phyloP scores from a whole-genome alignment of 2,797 vertebrate species.

The Parauchenoglanis punctatus region DNA sequence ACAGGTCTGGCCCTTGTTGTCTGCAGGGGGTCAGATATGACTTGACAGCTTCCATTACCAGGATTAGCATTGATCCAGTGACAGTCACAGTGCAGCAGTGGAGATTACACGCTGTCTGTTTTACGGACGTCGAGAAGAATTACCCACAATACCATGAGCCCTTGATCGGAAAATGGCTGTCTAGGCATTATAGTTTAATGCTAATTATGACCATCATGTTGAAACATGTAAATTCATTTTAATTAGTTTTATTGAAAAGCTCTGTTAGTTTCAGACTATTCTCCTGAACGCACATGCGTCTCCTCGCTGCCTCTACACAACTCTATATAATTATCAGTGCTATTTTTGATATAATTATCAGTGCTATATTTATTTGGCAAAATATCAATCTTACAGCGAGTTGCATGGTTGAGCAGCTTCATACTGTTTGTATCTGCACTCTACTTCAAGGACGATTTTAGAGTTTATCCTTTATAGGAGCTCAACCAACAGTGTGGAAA shows the following conservation, averaged over 20 bases:
- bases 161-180: neutral
- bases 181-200: neutral
- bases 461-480: neutral
- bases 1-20: conserved; percentile 18
- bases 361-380: neutral
- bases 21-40: conserved; percentile 28
- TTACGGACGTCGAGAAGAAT: conserved; percentile 8
- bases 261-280: neutral
- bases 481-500: neutral
- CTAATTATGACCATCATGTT: neutral
- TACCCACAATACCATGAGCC: neutral
- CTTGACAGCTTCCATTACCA: conserved; percentile 44
- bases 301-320: too few species aligned
- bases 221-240: neutral
- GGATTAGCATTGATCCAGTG: conserved; percentile 55
- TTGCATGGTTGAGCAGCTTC: neutral
- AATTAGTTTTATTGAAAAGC: neutral
- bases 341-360: too few species aligned
- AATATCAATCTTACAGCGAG: neutral
- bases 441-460: neutral
- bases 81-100: conserved; percentile 22
- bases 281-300: neutral
- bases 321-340: neutral
- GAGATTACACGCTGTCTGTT: conserved; percentile 27
- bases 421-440: neutral